Evolutionary conservation across 2,113 vertebrate species (phyloP).

Genomic region (Urocynchramus pylzowi): DNA sequence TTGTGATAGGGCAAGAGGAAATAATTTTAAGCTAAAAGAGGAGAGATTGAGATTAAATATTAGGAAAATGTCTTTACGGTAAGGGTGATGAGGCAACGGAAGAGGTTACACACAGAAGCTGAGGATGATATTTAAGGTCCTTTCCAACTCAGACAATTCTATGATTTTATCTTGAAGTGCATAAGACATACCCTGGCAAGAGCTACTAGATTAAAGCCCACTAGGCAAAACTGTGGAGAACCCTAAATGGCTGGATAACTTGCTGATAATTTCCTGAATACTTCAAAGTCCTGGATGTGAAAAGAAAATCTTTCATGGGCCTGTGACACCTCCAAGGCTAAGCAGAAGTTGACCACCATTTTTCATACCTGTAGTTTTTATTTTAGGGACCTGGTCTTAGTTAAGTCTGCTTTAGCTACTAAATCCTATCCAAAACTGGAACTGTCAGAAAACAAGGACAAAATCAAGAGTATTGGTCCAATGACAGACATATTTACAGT

Average conservation of each 20-base stretch:
- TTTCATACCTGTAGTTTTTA: background rate
- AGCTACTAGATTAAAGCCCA: background rate
- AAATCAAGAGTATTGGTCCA: constrained; percentile 9
- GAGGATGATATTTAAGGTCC: background rate
- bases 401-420: background rate
- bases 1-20: background rate
- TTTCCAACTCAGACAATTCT: background rate
- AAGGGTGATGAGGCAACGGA: background rate
- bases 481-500: constrained; percentile 54
- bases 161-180: background rate
- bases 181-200: background rate
- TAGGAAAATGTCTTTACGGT: background rate
- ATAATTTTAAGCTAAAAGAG: background rate
- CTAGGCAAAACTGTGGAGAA: background rate
- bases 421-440: background rate
- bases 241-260: background rate
- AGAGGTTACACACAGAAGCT: background rate
- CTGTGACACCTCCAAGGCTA: background rate
- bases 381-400: background rate
- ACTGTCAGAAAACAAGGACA: constrained; percentile 40
- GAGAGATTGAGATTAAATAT: background rate
- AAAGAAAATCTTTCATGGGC: background rate
- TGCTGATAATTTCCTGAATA: background rate
- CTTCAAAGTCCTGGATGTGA: background rate
- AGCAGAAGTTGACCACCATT: background rate